Evolutionary conservation across 2,113 vertebrate species (phyloP).

Genomic region (Xiphorhynchus elegans): DNA sequence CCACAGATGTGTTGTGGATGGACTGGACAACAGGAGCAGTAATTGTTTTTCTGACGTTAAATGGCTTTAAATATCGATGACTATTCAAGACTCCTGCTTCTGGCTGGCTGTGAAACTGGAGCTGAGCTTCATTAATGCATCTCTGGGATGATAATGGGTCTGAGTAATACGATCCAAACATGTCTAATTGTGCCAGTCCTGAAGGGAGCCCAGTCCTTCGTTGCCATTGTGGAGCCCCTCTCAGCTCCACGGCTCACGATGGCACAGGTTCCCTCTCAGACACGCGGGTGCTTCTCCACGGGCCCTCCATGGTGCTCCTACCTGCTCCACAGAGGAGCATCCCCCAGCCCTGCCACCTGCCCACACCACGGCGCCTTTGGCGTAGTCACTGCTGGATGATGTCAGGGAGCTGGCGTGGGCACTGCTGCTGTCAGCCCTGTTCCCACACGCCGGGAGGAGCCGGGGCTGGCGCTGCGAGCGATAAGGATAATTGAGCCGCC

Average conservation of each 20-base stretch:
- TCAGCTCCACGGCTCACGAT: rapidly evolving
- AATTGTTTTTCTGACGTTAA: background rate
- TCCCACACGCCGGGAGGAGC: background rate
- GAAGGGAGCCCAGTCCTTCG: background rate
- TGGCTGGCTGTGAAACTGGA: background rate
- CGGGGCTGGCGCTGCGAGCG: background rate
- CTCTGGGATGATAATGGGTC: background rate
- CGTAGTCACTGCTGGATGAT: background rate
- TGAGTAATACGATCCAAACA: background rate
- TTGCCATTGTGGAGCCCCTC: rapidly evolving
- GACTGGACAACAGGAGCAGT: background rate
- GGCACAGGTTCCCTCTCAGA: background rate
- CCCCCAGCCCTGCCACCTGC: background rate
- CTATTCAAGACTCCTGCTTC: background rate
- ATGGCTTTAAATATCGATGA: background rate
- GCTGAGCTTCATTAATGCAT: background rate
- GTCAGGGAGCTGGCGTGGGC: background rate
- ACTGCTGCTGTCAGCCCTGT: background rate
- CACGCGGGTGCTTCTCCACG: rapidly evolving
- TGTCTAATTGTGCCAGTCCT: rapidly evolving
- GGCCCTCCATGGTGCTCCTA: background rate
- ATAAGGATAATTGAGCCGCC: conserved; percentile 33
- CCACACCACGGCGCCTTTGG: rapidly evolving
- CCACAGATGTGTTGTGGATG: rapidly evolving
- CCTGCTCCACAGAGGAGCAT: background rate